Percentiles rank a stretch among this genome's conserved stretches.
Conservation (phyloP, 2,888 invertebrate genomes). For the Drosophila multiciliata region DNA sequence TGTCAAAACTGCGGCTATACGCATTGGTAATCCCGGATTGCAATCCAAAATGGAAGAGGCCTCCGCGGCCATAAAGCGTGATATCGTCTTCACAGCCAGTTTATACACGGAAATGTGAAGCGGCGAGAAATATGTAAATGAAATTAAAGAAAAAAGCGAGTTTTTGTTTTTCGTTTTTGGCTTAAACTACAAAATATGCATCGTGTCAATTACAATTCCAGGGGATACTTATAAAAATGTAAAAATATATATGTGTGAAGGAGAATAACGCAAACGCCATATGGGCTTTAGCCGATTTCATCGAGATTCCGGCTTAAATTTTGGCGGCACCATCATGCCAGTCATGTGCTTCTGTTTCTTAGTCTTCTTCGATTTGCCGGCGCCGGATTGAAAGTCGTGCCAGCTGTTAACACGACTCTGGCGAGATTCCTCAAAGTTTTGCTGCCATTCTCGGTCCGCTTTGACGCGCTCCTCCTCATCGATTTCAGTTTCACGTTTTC, state of each 20-base stretch:
- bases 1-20: slow-evolving; percentile 95
- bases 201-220: slow-evolving; percentile 71
- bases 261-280: slow-evolving; percentile 34
- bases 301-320: slow-evolving; percentile 96
- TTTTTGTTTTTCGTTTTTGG: slow-evolving; percentile 46
- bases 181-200: slow-evolving; percentile 64
- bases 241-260: slow-evolving; percentile 65
- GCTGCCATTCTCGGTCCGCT: slow-evolving; percentile 98
- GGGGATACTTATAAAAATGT: slow-evolving; percentile 76
- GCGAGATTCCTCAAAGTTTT: slow-evolving; percentile 98
- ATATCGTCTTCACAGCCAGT: slow-evolving; percentile 99
- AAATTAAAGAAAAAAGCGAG: slow-evolving; percentile 12
- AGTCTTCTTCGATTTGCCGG: slow-evolving; percentile 87
- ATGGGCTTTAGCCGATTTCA: slow-evolving; percentile 78
- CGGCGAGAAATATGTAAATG: not conserved
- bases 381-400: slow-evolving; percentile 93
- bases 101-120: slow-evolving; percentile 89
- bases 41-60: slow-evolving; percentile 98
- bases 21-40: slow-evolving; percentile 96
- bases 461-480: slow-evolving; percentile 96
- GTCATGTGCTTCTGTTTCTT: slow-evolving; percentile 93
- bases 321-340: slow-evolving; percentile 93
- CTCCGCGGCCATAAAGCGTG: slow-evolving; percentile 95
- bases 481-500: slow-evolving; percentile 96
- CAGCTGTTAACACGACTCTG: slow-evolving; percentile 96